Evolutionary conservation across 2,888 invertebrate species (phyloP).

Genomic region (Campoletis raptor): DNA sequence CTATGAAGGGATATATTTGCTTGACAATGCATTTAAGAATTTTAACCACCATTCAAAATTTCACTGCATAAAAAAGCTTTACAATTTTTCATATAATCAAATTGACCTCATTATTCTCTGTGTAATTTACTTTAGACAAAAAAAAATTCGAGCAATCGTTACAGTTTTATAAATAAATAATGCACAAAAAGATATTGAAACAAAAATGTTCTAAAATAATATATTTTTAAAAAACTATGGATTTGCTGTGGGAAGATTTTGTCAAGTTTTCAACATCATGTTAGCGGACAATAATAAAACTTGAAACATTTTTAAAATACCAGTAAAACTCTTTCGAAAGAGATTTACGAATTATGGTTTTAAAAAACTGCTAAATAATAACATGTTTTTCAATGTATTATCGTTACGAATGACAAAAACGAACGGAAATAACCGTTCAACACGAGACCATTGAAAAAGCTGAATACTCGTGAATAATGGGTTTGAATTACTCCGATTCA

Average conservation of each 20-base stretch:
- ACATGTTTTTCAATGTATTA: not conserved
- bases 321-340: not conserved
- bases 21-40: not conserved
- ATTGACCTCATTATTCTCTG: not conserved
- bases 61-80: not conserved
- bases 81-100: not conserved
- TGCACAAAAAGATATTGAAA: too few relatives aligned
- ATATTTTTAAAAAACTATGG: not conserved
- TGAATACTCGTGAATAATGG: not conserved
- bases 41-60: not conserved
- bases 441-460: not conserved
- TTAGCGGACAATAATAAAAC: not conserved
- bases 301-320: not conserved
- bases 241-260: not conserved
- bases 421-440: slow-evolving; percentile 6
- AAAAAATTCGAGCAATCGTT: not conserved
- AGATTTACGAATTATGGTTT: not conserved
- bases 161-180: not conserved
- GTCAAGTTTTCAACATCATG: not conserved
- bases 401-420: not conserved
- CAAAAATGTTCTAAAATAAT: too few relatives aligned
- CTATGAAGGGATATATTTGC: not conserved
- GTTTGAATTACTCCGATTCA: not conserved
- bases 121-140: not conserved
- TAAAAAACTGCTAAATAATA: not conserved